Base-by-base conservation (phyloP, 1,140 invertebrate genomes). In the Rhynchophorus ferrugineus region DNA sequence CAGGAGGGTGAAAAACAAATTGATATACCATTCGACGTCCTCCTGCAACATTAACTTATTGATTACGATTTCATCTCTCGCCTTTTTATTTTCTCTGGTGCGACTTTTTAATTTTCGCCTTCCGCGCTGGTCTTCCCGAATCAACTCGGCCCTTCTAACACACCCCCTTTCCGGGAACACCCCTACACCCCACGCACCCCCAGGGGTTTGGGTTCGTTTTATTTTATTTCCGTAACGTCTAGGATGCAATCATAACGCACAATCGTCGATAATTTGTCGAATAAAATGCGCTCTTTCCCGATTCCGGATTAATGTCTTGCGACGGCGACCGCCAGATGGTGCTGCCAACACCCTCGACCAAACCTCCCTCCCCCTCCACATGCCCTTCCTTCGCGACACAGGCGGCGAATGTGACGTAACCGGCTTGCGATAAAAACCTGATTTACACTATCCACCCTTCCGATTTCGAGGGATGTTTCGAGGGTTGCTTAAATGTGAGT, bases 231-330 rank as follows among this genome's bases (percentile, higher is more conserved):
- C 34, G 24, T 19, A 18, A 20, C 19, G 18, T 22, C 44, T 45
- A n/a, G 24, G 24, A 35, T 34, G 44, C 29, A 45, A 45, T 45
- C 44, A 45, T 35, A 45, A 45, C 29, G 29, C 44, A 45, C 44
- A 34, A 45, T 45, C 20, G 44, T 45, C 44, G 44, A 45, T 35
- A 45, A 45, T 35, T 45, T 45, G 44, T 45, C 44, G 35, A 49
- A 47, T 13, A 20, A 43, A 49, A 49, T 41, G 38, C 17, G 38
- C 38, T 41, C 38, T 41, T 41, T 41, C 38, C 14, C 17, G 38
- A 41, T 41, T 41, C 18, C 14, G 38, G 17, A 41, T 41, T 41
- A 41, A 41, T 41, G 38, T 41, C 18, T 18, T 41, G 17, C 3
- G 38, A 2, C 38, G 38, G 18, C 18, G 11, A 18, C 38, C 38